Evolutionary conservation across 1,140 invertebrate genomes (phyloP).

Genomic region (Anastatus disparis): DNA sequence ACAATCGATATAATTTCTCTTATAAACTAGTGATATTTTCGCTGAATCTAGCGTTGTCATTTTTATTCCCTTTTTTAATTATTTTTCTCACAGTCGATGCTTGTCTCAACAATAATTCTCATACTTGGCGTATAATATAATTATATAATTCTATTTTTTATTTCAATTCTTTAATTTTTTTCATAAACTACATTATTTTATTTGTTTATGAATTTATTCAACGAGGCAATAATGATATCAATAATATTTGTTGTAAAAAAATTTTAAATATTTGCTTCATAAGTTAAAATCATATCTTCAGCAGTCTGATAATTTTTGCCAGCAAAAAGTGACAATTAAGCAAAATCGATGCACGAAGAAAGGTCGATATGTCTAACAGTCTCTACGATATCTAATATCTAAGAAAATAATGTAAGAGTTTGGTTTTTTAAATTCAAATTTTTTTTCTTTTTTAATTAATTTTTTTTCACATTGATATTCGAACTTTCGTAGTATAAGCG

Average conservation of each 20-base stretch:
- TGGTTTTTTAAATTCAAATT: too few relatives aligned
- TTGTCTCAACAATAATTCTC: neutral
- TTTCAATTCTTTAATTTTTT: too few relatives aligned
- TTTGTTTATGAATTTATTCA: neutral
- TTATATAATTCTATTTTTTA: too few relatives aligned
- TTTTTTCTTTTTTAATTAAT: too few relatives aligned
- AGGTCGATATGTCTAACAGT: conserved; percentile 34
- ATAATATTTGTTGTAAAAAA: conserved; percentile 8
- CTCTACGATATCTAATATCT: conserved; percentile 8
- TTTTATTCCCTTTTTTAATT: neutral
- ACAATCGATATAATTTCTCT: conserved; percentile 37
- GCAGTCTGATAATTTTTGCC: neutral
- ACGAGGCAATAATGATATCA: neutral
- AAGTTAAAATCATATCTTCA: conserved; percentile 12
- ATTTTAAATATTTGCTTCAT: conserved; percentile 11
- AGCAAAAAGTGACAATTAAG: neutral
- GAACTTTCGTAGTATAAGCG: neutral
- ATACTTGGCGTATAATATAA: too few relatives aligned
- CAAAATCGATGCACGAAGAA: neutral
- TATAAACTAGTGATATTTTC: conserved; percentile 48
- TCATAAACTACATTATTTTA: too few relatives aligned
- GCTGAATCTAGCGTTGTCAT: neutral
- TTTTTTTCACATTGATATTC: neutral
- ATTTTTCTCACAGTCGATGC: neutral
- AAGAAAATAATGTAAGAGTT: neutral